A percentile compares a stretch with the other conserved stretches of the same genome.
phyloP scores from a whole-genome alignment of 2,113 vertebrate species.

The Amia ocellicauda region DNA sequence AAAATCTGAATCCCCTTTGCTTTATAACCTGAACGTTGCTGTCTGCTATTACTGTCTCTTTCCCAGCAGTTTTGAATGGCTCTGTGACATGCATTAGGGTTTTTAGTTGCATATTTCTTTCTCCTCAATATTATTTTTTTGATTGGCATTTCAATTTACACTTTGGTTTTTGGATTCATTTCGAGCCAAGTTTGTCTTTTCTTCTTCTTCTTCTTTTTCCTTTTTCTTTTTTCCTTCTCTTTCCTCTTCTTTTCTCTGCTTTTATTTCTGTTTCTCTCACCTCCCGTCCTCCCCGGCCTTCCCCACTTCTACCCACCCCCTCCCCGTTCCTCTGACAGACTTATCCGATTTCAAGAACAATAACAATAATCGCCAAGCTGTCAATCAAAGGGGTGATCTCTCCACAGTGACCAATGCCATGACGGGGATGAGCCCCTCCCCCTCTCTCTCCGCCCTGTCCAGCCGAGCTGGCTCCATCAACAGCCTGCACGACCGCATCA shows the following conservation, averaged over 20 bases:
- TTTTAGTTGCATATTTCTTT: conserved; percentile 37
- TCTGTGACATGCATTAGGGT: conserved; percentile 20
- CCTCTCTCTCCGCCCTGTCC: conserved; percentile 87
- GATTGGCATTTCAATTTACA: conserved; percentile 31
- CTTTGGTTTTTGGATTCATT: conserved; percentile 47
- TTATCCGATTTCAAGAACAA: conserved; percentile 80
- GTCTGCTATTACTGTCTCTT: conserved; percentile 33
- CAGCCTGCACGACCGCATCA: conserved; percentile 92
- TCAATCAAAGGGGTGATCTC: conserved; percentile 86
- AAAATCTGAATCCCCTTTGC: conserved; percentile 8
- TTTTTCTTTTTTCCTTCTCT: conserved; percentile 47
- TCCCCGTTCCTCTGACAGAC: conserved; percentile 58
- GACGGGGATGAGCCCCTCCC: conserved; percentile 93
- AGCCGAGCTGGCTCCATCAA: conserved; percentile 88
- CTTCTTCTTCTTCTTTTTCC: conserved; percentile 55
- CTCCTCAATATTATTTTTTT: conserved; percentile 42
- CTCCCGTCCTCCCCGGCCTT: conserved; percentile 11
- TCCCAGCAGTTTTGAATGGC: conserved; percentile 18
- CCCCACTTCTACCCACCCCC: conserved; percentile 40
- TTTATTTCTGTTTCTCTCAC: conserved; percentile 51
- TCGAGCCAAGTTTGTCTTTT: conserved; percentile 28
- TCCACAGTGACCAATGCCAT: conserved; percentile 98
- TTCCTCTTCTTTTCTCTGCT: conserved; percentile 40
- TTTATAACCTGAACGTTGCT: conserved; percentile 21
- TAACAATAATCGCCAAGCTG: conserved; percentile 67